Evolutionary conservation across 2,797 vertebrate species (phyloP).

Genomic region (Coregonus suidteri): DNA sequence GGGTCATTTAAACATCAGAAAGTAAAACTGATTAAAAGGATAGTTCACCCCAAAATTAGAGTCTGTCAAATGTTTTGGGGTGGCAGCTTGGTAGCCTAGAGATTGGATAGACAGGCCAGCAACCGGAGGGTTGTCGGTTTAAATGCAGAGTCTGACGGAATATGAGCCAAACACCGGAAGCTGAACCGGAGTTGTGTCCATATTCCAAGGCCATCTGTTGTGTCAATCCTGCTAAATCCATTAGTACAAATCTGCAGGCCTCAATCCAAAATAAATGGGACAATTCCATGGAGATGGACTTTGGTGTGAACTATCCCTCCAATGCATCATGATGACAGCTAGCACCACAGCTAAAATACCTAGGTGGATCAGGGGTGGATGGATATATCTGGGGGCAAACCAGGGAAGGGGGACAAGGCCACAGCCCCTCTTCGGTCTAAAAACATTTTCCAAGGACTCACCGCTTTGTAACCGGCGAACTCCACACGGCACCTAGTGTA

Average conservation of each 20-base stretch:
- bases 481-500: constrained; percentile 66
- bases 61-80: neutral
- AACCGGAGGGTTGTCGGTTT: no score
- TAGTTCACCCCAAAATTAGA: neutral
- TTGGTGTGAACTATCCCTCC: neutral
- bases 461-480: constrained; percentile 68
- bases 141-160: no score
- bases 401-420: constrained; percentile 18
- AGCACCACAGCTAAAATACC: neutral
- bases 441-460: constrained; percentile 31
- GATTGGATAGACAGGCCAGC: neutral
- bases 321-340: neutral
- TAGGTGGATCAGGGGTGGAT: neutral
- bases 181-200: neutral
- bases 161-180: no score
- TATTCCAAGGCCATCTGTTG: neutral
- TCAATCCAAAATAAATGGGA: neutral
- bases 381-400: neutral
- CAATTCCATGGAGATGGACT: neutral
- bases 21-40: neutral
- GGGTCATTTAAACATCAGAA: neutral
- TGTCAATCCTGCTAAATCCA: neutral
- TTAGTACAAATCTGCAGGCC: neutral
- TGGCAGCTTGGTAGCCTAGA: neutral
- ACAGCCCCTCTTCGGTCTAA: constrained; percentile 23